phyloP scores from a whole-genome alignment of 2,113 vertebrate genomes.

The Aptenodytes forsteri region DNA sequence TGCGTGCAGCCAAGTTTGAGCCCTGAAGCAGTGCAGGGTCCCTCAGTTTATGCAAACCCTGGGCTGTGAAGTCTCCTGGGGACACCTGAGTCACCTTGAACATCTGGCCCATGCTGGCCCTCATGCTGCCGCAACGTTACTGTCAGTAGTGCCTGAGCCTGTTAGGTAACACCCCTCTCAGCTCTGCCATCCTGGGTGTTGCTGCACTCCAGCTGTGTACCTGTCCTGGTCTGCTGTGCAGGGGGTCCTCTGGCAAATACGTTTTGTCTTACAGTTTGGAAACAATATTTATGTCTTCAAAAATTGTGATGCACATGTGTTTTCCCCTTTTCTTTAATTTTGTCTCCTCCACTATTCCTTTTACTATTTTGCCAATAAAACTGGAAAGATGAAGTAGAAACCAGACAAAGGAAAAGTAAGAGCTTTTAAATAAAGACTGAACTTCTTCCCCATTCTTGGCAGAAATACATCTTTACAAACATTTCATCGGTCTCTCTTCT shows the following conservation, averaged over 20 bases:
- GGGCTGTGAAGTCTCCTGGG: neutral
- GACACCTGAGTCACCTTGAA: neutral
- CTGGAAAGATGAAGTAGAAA: neutral
- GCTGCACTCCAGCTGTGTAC: neutral
- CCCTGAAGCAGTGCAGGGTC: neutral
- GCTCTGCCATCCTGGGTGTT: neutral
- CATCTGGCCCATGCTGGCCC: neutral
- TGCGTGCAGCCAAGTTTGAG: neutral
- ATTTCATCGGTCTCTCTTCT: neutral
- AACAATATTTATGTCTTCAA: neutral
- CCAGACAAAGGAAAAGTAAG: neutral
- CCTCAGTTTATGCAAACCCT: neutral
- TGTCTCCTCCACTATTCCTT: neutral
- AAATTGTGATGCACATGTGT: neutral
- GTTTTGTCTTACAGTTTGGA: neutral
- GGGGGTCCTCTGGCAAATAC: neutral
- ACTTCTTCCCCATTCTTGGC: neutral
- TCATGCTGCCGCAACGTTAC: fast-evolving
- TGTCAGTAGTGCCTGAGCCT: neutral
- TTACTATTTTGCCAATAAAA: neutral
- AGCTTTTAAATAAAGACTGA: constrained; percentile 12
- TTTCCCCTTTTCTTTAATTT: neutral
- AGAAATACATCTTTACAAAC: neutral
- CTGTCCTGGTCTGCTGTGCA: neutral
- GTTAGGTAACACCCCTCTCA: neutral